Evolutionary conservation across 2,888 invertebrate genomes (phyloP), one percentile per base, ranked within the genome.

Genomic region (Hirtodrosophila histrioides): DNA sequence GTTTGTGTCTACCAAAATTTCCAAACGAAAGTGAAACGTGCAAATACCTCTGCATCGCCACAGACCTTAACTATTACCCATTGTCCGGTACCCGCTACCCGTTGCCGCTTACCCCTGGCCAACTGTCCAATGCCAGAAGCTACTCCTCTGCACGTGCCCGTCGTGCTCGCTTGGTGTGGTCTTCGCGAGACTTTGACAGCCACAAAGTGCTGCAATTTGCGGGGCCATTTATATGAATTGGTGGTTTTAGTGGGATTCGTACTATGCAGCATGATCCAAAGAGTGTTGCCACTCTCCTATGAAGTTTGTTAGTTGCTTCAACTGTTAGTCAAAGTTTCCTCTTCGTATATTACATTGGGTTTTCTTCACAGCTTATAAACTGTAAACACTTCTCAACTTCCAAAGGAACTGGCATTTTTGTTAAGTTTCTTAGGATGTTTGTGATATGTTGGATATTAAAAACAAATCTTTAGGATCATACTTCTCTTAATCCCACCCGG

Each of bases 21-120:
- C 61, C 54, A 58, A 80, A 75, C 51, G 81, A 80, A 80, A 80
- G 80, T 80, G 81, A 86, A 86, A 86, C 84, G 75, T 78, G 85
- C 83, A 60, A 69, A 82, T 78, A 57, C 53, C 64, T 69, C 23
- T 17, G 56, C 77, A 75, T 68, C 66, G 44, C 10, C 23, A 12
- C 40, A 49, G 33, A 33, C 44, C 33, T 48, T 37, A 33, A 7
- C 23, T 48, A 55, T 55, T 48, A 27, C 27, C 23, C 51, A 65
- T 39, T 51, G 36, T 17, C 40, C 56, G 37, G 0, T 31, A 8
- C 7, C 31, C 9, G 4, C 31, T 31, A 6, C 27, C 6, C 31
- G 4, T 31, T 31, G 9, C 31, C 31, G 8, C 4, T 36, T 23
- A 23, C 8, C 39, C 54, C 17, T 17, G 17, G 17, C 17, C 17